phyloP scores from a whole-genome alignment of 2,888 invertebrate species.

The Lycaena phlaeas region DNA sequence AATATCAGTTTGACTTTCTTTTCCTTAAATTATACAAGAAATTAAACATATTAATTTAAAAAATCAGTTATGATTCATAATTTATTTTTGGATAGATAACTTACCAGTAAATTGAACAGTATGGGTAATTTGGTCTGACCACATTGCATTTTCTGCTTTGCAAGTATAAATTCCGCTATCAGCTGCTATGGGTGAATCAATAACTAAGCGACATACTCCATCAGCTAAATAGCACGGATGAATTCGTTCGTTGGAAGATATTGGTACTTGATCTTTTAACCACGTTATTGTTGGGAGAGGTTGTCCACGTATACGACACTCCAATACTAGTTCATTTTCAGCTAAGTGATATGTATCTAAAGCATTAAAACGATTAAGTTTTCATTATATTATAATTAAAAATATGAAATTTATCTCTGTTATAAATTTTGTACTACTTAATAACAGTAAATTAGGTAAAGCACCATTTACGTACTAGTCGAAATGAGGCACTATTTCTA shows the following conservation, averaged over 20 bases:
- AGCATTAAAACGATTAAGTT: conserved; percentile 15
- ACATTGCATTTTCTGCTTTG: conserved; percentile 80
- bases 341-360: conserved; percentile 80
- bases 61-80: too few relatives aligned
- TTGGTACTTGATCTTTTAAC: conserved; percentile 78
- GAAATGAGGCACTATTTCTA: too few relatives aligned
- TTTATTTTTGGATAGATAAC: too few relatives aligned
- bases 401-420: neutral
- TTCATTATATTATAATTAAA: neutral
- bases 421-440: too few relatives aligned
- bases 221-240: conserved; percentile 79
- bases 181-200: conserved; percentile 75
- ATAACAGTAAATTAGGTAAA: too few relatives aligned
- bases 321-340: conserved; percentile 82
- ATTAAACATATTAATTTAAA: neutral
- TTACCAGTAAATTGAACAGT: conserved; percentile 79
- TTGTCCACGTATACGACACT: conserved; percentile 84
- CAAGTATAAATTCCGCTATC: conserved; percentile 86
- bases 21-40: conserved; percentile 31
- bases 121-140: conserved; percentile 83
- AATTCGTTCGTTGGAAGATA: conserved; percentile 73
- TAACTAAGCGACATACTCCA: conserved; percentile 80
- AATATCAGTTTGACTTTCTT: conserved; percentile 37
- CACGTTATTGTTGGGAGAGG: conserved; percentile 82
- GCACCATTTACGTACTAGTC: too few relatives aligned